These are phyloP conservation scores for Phaenicophaeus curvirostris DNA, from an alignment of 2,797 vertebrate genomes.

Conservation along the genomic window DNA sequence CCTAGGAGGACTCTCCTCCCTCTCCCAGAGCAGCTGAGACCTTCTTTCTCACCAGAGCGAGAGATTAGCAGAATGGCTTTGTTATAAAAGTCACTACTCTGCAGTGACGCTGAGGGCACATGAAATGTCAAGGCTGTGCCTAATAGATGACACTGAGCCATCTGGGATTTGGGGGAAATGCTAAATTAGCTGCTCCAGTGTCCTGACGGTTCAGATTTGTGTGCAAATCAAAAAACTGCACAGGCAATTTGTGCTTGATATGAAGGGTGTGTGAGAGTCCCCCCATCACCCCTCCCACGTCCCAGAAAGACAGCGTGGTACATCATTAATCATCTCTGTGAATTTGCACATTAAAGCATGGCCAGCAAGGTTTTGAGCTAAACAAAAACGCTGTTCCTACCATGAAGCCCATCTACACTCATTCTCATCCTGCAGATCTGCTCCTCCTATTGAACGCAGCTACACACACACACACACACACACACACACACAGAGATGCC, in stretches of 20 bases:
- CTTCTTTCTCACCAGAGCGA: not conserved
- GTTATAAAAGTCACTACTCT: not conserved
- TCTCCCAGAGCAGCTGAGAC: not conserved
- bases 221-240: not conserved
- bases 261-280: rapidly evolving
- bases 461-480: not conserved
- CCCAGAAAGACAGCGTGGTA: rapidly evolving
- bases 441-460: not conserved
- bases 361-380: not conserved
- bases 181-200: not conserved
- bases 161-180: not conserved
- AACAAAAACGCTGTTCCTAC: not conserved
- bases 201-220: not conserved
- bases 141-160: not conserved
- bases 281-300: rapidly evolving
- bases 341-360: rapidly evolving
- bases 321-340: too few species aligned
- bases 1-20: not conserved
- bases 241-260: not conserved
- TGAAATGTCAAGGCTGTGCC: not conserved
- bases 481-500: not conserved
- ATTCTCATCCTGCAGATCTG: rapidly evolving
- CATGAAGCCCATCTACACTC: rapidly evolving
- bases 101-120: not conserved
- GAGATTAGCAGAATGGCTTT: not conserved